Percentiles rank a stretch among this genome's conserved stretches.
phyloP scores from a whole-genome alignment of 2,888 invertebrate genomes.

The Euplagia quadripunctaria region DNA sequence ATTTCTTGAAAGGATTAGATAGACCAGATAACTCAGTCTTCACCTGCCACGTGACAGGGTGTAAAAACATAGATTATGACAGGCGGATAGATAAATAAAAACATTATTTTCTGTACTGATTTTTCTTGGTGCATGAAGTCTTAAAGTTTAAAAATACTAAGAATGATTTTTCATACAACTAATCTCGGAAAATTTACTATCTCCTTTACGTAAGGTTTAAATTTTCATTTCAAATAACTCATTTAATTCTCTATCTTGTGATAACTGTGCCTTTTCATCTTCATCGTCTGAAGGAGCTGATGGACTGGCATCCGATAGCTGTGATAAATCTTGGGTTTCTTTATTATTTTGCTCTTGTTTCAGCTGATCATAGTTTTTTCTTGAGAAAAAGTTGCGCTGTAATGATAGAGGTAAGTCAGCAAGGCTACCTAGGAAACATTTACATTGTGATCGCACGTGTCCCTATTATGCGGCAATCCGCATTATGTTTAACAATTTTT shows the following conservation, averaged over 20 bases:
- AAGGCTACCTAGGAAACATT: neutral
- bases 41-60: too few relatives aligned
- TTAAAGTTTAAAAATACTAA: neutral
- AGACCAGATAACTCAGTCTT: too few relatives aligned
- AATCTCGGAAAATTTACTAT: neutral
- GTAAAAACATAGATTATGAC: neutral
- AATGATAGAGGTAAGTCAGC: neutral
- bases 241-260: neutral
- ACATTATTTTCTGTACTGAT: neutral
- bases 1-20: too few relatives aligned
- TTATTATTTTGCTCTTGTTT: neutral
- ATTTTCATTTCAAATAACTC: slow-evolving; percentile 5
- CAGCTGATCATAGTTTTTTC: neutral
- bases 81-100: neutral
- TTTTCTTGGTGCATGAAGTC: too few relatives aligned
- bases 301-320: neutral
- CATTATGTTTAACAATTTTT: too few relatives aligned
- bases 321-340: neutral
- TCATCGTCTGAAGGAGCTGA: slow-evolving; percentile 2
- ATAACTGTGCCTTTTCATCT: neutral
- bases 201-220: neutral
- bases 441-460: too few relatives aligned
- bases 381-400: slow-evolving; percentile 11
- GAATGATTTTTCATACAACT: neutral
- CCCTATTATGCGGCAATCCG: too few relatives aligned